Conservation (phyloP, 2,888 invertebrate genomes). For the Epistrophe eligans region DNA sequence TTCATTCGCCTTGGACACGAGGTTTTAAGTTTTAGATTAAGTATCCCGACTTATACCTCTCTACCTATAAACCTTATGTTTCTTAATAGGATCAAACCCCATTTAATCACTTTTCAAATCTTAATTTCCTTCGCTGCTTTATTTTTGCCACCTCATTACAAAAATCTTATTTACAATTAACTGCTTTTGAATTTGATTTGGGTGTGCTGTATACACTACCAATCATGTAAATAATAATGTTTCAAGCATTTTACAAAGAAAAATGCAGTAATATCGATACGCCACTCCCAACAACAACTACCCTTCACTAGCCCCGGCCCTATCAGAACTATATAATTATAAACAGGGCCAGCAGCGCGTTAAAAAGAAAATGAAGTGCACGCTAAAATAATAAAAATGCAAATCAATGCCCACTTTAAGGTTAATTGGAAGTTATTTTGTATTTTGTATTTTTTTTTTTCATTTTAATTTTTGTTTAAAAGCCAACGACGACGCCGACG, state of each 20-base stretch:
- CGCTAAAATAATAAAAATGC: conserved; percentile 58
- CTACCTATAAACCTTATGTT: not conserved
- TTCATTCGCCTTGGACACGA: not conserved
- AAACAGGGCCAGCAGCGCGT: conserved; percentile 19
- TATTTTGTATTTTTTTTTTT: not conserved
- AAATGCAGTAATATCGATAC: not conserved
- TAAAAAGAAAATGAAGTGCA: conserved; percentile 39
- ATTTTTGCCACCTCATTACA: conserved; percentile 23
- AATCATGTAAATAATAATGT: not conserved
- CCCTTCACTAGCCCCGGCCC: not conserved
- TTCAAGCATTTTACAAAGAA: not conserved
- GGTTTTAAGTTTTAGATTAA: not conserved
- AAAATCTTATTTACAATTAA: conserved; percentile 18
- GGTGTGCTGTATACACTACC: not conserved
- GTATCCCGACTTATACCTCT: too few relatives aligned
- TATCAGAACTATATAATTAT: not conserved
- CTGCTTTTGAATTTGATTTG: conserved; percentile 13
- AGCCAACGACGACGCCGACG: not conserved
- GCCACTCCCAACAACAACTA: not conserved
- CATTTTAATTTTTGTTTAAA: conserved; percentile 12
- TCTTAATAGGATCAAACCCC: not conserved
- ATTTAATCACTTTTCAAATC: conserved; percentile 31
- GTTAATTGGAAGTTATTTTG: conserved; percentile 65
- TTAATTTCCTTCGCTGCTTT: conserved; percentile 11
- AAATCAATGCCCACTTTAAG: conserved; percentile 69